Percentiles rank a stretch among this genome's conserved stretches.
phyloP scores from a whole-genome alignment of 2,113 vertebrate genomes.

The Salminus brasiliensis region DNA sequence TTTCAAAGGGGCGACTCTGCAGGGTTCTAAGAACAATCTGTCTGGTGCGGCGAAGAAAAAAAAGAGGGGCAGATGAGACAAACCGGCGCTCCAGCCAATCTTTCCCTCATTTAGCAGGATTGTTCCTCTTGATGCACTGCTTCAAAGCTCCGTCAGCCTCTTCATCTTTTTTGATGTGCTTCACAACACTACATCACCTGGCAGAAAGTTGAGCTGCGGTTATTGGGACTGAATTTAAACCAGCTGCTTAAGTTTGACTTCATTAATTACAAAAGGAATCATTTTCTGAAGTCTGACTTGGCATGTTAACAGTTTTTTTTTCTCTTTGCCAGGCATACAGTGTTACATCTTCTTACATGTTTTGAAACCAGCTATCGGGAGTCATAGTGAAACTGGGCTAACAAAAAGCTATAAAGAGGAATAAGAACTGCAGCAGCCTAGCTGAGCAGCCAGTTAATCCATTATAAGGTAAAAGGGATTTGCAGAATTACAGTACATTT shows the following conservation, averaged over 20 bases:
- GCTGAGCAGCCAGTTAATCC: neutral
- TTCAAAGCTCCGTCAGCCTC: constrained; percentile 23
- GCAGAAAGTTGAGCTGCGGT: neutral
- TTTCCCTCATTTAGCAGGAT: constrained; percentile 31
- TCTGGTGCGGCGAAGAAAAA: constrained; percentile 10
- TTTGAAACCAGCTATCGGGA: neutral
- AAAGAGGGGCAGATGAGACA: constrained; percentile 6
- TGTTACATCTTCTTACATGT: neutral
- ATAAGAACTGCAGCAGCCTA: neutral
- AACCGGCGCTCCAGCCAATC: constrained; percentile 14
- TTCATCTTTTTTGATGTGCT: constrained; percentile 33
- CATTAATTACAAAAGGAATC: constrained; percentile 26
- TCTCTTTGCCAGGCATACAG: neutral
- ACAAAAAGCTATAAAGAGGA: neutral
- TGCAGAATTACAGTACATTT: too few species aligned
- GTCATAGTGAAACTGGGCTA: neutral
- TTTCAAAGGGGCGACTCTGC: constrained; percentile 45
- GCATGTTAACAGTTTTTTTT: constrained; percentile 4
- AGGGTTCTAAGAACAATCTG: constrained; percentile 45
- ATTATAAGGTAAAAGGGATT: neutral
- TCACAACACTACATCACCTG: constrained; percentile 23
- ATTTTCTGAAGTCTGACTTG: constrained; percentile 14
- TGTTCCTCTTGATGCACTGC: constrained; percentile 17
- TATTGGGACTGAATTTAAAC: constrained; percentile 17
- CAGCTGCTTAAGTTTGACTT: neutral